Evolutionary conservation across 2,797 vertebrate genomes (phyloP).

Genomic region (Pantherophis vulpinus): DNA sequence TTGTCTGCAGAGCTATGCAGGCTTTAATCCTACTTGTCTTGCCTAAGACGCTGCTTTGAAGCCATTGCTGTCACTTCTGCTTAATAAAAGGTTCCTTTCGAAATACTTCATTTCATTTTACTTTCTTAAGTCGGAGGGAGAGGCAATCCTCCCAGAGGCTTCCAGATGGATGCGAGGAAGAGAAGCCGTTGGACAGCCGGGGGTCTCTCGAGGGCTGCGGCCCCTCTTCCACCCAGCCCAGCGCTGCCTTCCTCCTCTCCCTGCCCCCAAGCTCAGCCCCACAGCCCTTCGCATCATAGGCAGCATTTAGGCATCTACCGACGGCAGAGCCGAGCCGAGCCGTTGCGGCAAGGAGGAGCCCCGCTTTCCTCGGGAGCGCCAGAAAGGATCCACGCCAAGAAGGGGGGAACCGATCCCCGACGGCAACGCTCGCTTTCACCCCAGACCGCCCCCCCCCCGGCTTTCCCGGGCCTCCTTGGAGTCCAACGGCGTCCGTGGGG

Average conservation of each 20-base stretch:
- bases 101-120: too few relatives aligned
- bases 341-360: background rate
- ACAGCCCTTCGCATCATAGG: background rate
- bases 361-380: background rate
- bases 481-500: background rate
- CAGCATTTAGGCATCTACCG: fast-evolving
- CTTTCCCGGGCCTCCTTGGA: background rate
- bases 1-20: too few relatives aligned
- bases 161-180: background rate
- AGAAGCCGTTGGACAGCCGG: background rate
- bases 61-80: too few relatives aligned
- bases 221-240: background rate
- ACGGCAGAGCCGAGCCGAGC: background rate
- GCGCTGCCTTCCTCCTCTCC: background rate
- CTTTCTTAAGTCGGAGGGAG: too few relatives aligned
- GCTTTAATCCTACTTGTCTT: too few relatives aligned
- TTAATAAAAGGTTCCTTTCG: too few relatives aligned
- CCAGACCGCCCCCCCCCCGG: too few relatives aligned
- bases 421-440: background rate
- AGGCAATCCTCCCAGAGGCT: too few relatives aligned
- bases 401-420: background rate
- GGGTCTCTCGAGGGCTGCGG: background rate
- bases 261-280: background rate
- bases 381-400: background rate
- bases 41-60: too few relatives aligned